A percentile compares a stretch with the other conserved stretches of the same genome.
These are phyloP conservation scores for Troglohyphantes excavatus DNA, from an alignment of 2,888 invertebrate species.

Conservation along the genomic window DNA sequence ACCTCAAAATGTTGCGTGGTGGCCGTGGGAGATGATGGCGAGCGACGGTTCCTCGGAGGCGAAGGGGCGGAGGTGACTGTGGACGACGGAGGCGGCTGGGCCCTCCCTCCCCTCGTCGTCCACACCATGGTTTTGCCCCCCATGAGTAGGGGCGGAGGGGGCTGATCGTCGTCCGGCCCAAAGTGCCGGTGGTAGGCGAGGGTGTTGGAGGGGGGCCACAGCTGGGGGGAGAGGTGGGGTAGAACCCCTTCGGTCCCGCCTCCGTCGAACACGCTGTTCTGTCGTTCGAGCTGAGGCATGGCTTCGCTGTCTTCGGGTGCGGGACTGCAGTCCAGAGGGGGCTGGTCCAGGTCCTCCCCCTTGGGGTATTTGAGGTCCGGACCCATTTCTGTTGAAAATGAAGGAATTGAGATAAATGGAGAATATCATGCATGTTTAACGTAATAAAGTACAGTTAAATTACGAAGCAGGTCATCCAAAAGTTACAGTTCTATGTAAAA, in stretches of 20 bases:
- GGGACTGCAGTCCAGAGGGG: slow-evolving; percentile 25
- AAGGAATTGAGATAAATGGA: no score
- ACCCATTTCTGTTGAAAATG: slow-evolving; percentile 41
- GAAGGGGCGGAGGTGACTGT: slow-evolving; percentile 65
- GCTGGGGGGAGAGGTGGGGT: slow-evolving; percentile 77
- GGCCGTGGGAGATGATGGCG: slow-evolving; percentile 56
- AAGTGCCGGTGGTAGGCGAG: slow-evolving; percentile 70
- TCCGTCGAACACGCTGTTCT: slow-evolving; percentile 78
- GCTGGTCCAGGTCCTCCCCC: slow-evolving; percentile 23
- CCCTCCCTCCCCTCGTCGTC: slow-evolving; percentile 27
- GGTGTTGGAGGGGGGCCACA: slow-evolving; percentile 78
- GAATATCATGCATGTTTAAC: no score
- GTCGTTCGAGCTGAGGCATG: slow-evolving; percentile 72
- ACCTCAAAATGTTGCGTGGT: slow-evolving; percentile 62
- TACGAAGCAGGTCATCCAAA: no score
- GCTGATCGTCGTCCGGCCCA: slow-evolving; percentile 36
- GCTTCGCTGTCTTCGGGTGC: slow-evolving; percentile 57
- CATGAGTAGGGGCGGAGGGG: slow-evolving; percentile 74
- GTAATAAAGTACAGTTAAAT: no score
- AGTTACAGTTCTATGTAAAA: no score
- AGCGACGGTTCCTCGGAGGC: slow-evolving; percentile 34
- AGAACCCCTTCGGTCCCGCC: slow-evolving; percentile 42
- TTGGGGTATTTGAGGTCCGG: slow-evolving; percentile 27
- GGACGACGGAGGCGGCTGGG: slow-evolving; percentile 49
- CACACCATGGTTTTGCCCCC: slow-evolving; percentile 79